Evolutionary conservation across 2,113 vertebrate genomes (phyloP).

Genomic region (Pelusios castaneus): DNA sequence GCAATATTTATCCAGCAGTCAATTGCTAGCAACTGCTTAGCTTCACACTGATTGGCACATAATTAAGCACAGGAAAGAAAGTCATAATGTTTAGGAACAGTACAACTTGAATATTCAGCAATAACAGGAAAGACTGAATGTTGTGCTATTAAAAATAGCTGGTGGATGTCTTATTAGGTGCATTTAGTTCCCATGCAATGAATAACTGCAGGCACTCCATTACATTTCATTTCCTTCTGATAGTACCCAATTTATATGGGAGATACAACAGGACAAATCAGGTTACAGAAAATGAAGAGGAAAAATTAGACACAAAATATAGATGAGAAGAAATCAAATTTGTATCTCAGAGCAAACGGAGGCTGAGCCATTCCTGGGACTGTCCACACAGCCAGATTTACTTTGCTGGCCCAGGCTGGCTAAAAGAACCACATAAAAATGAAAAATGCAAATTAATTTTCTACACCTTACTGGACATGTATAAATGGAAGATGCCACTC

Average conservation of each 20-base stretch:
- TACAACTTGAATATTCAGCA: slow-evolving; percentile 52
- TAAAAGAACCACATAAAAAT: slow-evolving; percentile 40
- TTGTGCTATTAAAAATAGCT: slow-evolving; percentile 53
- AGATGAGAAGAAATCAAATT: slow-evolving; percentile 55
- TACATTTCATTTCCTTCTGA: slow-evolving; percentile 59
- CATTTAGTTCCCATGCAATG: slow-evolving; percentile 14
- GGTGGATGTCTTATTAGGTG: slow-evolving; percentile 50
- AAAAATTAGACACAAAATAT: slow-evolving; percentile 38
- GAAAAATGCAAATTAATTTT: slow-evolving; percentile 71
- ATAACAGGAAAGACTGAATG: slow-evolving; percentile 41
- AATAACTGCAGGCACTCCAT: slow-evolving; percentile 56
- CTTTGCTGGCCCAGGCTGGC: slow-evolving; percentile 23
- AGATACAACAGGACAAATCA: slow-evolving; percentile 43
- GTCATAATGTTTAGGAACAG: slow-evolving; percentile 45
- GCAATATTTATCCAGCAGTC: slow-evolving; percentile 51
- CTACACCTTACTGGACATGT: slow-evolving; percentile 59
- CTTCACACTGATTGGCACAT: slow-evolving; percentile 56
- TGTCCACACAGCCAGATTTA: slow-evolving; percentile 45
- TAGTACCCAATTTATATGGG: slow-evolving; percentile 36
- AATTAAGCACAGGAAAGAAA: slow-evolving; percentile 64
- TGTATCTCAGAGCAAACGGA: slow-evolving; percentile 63
- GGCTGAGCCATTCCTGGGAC: slow-evolving; percentile 38
- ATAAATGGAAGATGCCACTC: slow-evolving; percentile 81
- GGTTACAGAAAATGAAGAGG: slow-evolving; percentile 10
- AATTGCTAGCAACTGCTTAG: slow-evolving; percentile 35